phyloP scores from a whole-genome alignment of 2,888 invertebrate genomes.

The Hecatera dysodea region DNA sequence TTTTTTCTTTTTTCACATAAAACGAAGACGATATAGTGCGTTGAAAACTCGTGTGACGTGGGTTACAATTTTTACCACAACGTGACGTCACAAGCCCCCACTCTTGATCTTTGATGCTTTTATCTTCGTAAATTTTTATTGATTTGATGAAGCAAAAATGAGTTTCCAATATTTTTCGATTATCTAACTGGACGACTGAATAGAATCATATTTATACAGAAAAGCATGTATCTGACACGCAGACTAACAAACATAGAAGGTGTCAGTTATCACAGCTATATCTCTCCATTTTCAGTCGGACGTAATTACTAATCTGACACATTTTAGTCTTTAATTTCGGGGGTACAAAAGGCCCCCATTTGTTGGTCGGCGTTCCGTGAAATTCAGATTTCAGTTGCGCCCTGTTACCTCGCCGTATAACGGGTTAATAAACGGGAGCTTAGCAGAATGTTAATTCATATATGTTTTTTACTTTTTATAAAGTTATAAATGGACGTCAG shows the following conservation, averaged over 20 bases:
- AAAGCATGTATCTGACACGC: neutral
- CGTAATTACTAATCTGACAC: slow-evolving; percentile 67
- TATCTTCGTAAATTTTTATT: too few species aligned
- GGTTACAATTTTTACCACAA: too few species aligned
- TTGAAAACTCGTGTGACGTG: too few species aligned
- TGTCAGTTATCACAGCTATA: slow-evolving; percentile 34
- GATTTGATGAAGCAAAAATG: too few species aligned
- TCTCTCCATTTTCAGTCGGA: slow-evolving; percentile 32
- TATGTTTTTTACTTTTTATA: slow-evolving; percentile 45
- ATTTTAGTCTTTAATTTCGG: slow-evolving; percentile 69
- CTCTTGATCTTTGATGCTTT: too few species aligned
- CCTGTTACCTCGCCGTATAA: slow-evolving; percentile 71
- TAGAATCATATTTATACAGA: too few species aligned
- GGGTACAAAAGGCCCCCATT: slow-evolving; percentile 68
- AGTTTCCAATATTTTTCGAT: too few species aligned
- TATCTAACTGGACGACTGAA: too few species aligned
- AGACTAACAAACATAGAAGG: slow-evolving; percentile 13
- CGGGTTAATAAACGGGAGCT: slow-evolving; percentile 70
- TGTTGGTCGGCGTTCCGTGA: slow-evolving; percentile 70
- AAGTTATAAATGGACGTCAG: slow-evolving; percentile 44
- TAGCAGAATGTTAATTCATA: slow-evolving; percentile 67
- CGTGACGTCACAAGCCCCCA: too few species aligned
- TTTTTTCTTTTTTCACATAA: too few species aligned
- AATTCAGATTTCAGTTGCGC: slow-evolving; percentile 74
- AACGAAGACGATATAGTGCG: too few species aligned